Evolutionary conservation across 2,888 invertebrate species (phyloP).

Genomic region (Coleophora flavipennella): DNA sequence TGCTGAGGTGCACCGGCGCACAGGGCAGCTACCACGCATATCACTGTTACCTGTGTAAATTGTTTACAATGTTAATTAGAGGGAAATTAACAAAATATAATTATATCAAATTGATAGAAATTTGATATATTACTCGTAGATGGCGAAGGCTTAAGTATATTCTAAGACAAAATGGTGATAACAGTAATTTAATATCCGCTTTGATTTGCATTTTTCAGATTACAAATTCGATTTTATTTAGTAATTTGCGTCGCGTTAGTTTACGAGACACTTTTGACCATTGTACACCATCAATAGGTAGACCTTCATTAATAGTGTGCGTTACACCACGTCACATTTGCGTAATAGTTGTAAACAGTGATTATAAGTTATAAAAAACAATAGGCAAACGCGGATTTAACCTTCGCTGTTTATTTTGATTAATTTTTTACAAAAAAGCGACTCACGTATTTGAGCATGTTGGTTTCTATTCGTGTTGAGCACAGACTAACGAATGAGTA

Average conservation of each 20-base stretch:
- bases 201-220: too few species aligned
- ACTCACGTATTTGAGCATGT: slow-evolving; percentile 70
- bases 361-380: too few species aligned
- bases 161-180: too few species aligned
- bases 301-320: slow-evolving; percentile 16
- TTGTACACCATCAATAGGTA: slow-evolving; percentile 24
- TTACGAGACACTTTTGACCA: slow-evolving; percentile 8
- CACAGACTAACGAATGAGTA: slow-evolving; percentile 69
- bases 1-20: slow-evolving; percentile 50
- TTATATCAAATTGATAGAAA: too few species aligned
- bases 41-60: slow-evolving; percentile 37
- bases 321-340: slow-evolving; percentile 35
- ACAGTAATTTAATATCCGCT: too few species aligned
- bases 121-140: too few species aligned
- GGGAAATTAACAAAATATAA: too few species aligned
- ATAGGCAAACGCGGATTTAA: slow-evolving; percentile 14
- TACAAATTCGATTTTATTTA: too few species aligned
- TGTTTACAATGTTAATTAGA: too few species aligned
- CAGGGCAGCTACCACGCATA: slow-evolving; percentile 43
- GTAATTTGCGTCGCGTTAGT: too few species aligned
- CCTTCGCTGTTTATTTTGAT: slow-evolving; percentile 20
- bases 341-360: slow-evolving; percentile 19
- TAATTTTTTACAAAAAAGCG: slow-evolving; percentile 15
- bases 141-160: too few species aligned
- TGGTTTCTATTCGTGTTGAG: slow-evolving; percentile 61